These are phyloP conservation scores for Nibea coibor DNA, from an alignment of 2,113 vertebrate species.

Conservation along the genomic window DNA sequence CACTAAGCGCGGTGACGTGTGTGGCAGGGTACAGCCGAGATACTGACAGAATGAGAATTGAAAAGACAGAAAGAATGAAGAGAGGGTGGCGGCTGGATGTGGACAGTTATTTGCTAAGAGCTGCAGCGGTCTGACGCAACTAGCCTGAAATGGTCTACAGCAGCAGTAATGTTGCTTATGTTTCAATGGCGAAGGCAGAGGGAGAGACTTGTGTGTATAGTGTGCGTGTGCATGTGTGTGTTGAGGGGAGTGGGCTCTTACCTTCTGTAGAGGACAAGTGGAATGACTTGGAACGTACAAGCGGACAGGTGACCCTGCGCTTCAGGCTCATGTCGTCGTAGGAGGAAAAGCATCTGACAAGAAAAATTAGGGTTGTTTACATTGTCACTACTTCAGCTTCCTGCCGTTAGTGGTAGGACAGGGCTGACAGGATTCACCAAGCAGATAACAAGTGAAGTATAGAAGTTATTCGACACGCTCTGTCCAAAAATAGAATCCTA, in stretches of 20 bases:
- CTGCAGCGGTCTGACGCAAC: constrained; percentile 1
- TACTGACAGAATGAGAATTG: background rate
- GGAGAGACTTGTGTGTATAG: background rate
- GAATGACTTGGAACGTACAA: constrained; percentile 96
- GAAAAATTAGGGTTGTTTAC: background rate
- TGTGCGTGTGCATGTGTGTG: background rate
- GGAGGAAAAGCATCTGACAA: constrained; percentile 93
- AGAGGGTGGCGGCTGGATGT: background rate
- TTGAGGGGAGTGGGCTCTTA: constrained; percentile 65
- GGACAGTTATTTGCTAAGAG: constrained; percentile 6
- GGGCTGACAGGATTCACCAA: background rate
- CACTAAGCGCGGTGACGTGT: constrained; percentile 24
- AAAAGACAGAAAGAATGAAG: constrained; percentile 4
- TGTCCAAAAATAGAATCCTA: background rate
- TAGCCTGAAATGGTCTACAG: background rate
- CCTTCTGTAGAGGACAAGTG: constrained; percentile 94
- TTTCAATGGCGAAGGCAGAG: constrained; percentile 19
- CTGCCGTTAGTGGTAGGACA: background rate
- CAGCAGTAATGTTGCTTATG: constrained; percentile 2
- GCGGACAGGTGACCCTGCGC: constrained; percentile 92
- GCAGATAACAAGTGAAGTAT: background rate
- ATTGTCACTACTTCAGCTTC: accelerated
- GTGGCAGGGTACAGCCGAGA: constrained; percentile 14
- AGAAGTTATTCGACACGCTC: background rate
- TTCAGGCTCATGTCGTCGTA: constrained; percentile 98